Conservation (phyloP, 2,113 vertebrate genomes). For the Anhinga anhinga region DNA sequence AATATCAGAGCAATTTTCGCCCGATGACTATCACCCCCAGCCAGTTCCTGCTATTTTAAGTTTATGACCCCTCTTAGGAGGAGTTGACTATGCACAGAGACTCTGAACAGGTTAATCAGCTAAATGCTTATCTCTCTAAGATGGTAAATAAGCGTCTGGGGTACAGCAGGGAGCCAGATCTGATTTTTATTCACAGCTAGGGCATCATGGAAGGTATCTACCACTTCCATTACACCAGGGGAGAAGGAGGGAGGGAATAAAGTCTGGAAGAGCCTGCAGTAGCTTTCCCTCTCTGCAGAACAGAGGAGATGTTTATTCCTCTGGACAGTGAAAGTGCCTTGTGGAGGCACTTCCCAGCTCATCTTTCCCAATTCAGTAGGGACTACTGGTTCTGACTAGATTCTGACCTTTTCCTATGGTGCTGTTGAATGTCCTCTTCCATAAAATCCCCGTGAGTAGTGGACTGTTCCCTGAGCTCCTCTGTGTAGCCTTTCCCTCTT, state of each 20-base stretch:
- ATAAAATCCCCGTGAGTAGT: neutral
- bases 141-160: neutral
- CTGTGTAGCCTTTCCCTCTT: neutral
- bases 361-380: neutral
- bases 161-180: neutral
- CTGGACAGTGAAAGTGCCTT: neutral
- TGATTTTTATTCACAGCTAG: neutral
- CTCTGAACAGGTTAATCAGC: neutral
- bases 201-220: neutral
- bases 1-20: neutral
- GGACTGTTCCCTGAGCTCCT: neutral
- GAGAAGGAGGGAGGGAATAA: neutral
- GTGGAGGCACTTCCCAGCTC: neutral
- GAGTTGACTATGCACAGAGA: neutral
- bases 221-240: neutral
- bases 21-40: neutral
- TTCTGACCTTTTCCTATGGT: neutral
- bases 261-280: neutral
- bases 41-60: neutral
- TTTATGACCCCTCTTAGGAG: neutral
- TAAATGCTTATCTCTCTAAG: neutral
- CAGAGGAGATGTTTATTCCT: neutral
- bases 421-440: neutral
- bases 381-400: neutral
- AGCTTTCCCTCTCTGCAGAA: neutral